Base-by-base conservation (phyloP, 2,113 vertebrate species). In the Callipepla californica region DNA sequence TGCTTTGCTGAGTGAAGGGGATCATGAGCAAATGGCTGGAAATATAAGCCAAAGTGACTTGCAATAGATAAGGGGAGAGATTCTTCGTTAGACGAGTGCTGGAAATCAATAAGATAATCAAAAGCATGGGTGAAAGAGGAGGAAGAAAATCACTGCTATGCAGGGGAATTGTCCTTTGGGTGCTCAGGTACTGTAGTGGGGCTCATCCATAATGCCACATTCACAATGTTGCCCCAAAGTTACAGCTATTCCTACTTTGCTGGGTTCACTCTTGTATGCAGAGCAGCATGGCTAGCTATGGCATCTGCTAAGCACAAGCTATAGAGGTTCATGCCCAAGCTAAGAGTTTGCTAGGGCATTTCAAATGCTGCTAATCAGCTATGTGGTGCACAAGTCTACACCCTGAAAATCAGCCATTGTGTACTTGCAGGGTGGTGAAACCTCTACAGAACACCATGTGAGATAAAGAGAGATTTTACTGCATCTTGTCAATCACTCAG, bases 81-180 rank as follows among this genome's bases (percentile, higher is more conserved):
- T 53, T 26, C 19, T 73, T 53, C 40, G 45, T n/a, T 17, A 77
- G 38, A 58, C 14, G 10, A 80, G 9, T 36, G 34, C 32, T 1
- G 0, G 62, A 40, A 40, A 40, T 53, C 51, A 50, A 81, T 40
- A 62, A 44, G 76, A 44, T 70, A n/a, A 59, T 85, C 20, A 65
- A 70, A 11, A 73, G 7, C 0, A 0, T 17, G 7, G 26, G 32
- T 58, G 70, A 76, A 82, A 57, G 13, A 23, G 15, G 34, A 66
- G 48, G 40, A 72, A 89, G 34, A 40, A 76, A 89, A 84, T 22
- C 9, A 36, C 9, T 79, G 51, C 40, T 38, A 1, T 50, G 34
- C 28, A 57, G 55, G 16, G 11, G 26, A 79, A 69, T 14, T 2
- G 1, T 40, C 22, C 38, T 76, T 57, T 22, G 9, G n/a, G 30